These are phyloP conservation scores for Aplocera efformata DNA, from an alignment of 2,888 invertebrate genomes.

Conservation along the genomic window DNA sequence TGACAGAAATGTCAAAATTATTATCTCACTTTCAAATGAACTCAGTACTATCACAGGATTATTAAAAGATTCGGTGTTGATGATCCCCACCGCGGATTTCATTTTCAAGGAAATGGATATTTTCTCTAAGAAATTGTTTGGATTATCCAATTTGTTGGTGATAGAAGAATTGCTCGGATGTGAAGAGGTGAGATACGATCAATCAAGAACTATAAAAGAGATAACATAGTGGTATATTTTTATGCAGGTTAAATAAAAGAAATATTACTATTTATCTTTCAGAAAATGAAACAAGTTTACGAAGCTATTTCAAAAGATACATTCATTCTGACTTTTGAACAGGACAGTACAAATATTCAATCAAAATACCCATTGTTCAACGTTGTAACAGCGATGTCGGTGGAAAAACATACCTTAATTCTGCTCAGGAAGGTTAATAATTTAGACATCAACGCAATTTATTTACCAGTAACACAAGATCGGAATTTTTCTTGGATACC, in stretches of 20 bases:
- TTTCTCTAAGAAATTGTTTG: too few species aligned
- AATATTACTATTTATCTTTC: constrained; percentile 30
- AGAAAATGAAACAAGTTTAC: constrained; percentile 43
- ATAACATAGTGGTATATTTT: too few species aligned
- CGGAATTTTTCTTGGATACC: constrained; percentile 46
- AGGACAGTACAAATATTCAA: constrained; percentile 33
- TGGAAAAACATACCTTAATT: constrained; percentile 39
- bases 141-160: constrained; percentile 38
- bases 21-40: constrained; percentile 30
- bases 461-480: constrained; percentile 42
- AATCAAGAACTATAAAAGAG: too few species aligned
- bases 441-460: constrained; percentile 28
- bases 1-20: constrained; percentile 29
- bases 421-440: constrained; percentile 38
- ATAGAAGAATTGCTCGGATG: constrained; percentile 39
- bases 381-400: constrained; percentile 43
- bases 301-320: constrained; percentile 32
- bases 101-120: too few species aligned
- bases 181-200: constrained; percentile 43
- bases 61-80: constrained; percentile 30
- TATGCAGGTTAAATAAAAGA: too few species aligned
- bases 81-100: too few species aligned
- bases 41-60: constrained; percentile 25
- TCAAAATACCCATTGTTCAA: constrained; percentile 36
- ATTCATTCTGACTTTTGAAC: constrained; percentile 45